Conservation (phyloP, 92 coral and sea anemone species). For the Scolanthus callimorphus region DNA sequence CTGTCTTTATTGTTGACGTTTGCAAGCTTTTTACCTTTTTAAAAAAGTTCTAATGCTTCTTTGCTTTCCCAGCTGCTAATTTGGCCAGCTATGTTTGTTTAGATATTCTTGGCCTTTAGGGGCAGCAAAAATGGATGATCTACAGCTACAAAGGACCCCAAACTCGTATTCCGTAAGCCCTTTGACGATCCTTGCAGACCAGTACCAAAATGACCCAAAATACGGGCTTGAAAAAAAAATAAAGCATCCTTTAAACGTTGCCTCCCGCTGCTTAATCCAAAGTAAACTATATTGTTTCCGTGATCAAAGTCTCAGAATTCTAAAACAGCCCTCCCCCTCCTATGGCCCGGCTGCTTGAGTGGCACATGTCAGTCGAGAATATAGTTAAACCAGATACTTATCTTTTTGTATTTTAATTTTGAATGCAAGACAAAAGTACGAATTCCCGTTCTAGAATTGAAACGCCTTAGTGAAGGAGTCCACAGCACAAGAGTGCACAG, state of each 20-base stretch:
- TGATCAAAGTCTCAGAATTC: too few species aligned
- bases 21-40: slow-evolving; percentile 49
- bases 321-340: not conserved
- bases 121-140: slow-evolving; percentile 12
- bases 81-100: slow-evolving; percentile 72
- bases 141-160: too few species aligned
- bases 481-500: too few species aligned
- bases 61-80: slow-evolving; percentile 73
- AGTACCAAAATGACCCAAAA: too few species aligned
- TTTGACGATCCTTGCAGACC: too few species aligned
- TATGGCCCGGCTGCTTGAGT: slow-evolving; percentile 30
- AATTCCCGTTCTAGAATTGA: too few species aligned
- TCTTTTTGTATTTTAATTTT: slow-evolving; percentile 30
- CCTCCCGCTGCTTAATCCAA: too few species aligned
- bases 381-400: slow-evolving; percentile 66
- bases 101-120: slow-evolving; percentile 27
- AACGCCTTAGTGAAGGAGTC: too few species aligned
- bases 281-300: too few species aligned
- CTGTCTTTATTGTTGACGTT: slow-evolving; percentile 49
- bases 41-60: slow-evolving; percentile 65
- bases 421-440: slow-evolving; percentile 13
- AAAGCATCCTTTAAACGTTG: too few species aligned
- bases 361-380: slow-evolving; percentile 65
- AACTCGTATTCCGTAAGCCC: too few species aligned
- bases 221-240: too few species aligned